These are phyloP conservation scores for Limnephilus marmoratus DNA, from an alignment of 2,888 invertebrate species.

Conservation along the genomic window DNA sequence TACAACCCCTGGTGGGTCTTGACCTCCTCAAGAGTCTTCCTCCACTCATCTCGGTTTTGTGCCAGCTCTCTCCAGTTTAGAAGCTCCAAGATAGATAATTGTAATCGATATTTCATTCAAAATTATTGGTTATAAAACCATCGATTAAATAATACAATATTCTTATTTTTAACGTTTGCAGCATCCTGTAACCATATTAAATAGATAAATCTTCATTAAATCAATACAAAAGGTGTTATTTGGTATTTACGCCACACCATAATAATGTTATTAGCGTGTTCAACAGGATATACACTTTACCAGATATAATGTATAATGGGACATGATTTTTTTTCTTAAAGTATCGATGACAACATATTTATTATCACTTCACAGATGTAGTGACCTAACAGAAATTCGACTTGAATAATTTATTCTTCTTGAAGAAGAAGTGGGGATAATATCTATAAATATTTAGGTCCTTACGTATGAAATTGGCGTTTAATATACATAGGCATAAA, in stretches of 20 bases:
- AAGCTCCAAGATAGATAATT: no score
- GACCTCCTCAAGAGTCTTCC: no score
- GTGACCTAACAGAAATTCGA: not conserved
- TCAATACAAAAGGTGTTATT: not conserved
- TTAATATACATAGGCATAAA: no score
- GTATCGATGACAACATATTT: not conserved
- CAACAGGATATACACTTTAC: not conserved
- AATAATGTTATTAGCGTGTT: slow-evolving; percentile 2
- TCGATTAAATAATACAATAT: not conserved
- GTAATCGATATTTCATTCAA: no score
- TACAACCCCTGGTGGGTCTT: no score
- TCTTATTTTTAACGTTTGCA: not conserved
- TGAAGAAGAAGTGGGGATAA: no score
- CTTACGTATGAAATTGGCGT: no score
- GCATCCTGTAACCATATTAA: not conserved
- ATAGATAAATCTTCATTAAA: not conserved
- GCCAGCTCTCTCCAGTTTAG: no score
- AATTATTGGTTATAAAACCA: not conserved
- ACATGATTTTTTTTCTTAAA: not conserved
- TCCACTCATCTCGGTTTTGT: no score
- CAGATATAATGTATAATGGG: not conserved
- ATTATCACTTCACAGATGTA: not conserved
- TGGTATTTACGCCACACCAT: not conserved
- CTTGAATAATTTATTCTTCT: not conserved
- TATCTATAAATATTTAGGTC: no score